Base-by-base conservation (phyloP, 2,113 vertebrate species). In the Herpetotheres cachinnans region DNA sequence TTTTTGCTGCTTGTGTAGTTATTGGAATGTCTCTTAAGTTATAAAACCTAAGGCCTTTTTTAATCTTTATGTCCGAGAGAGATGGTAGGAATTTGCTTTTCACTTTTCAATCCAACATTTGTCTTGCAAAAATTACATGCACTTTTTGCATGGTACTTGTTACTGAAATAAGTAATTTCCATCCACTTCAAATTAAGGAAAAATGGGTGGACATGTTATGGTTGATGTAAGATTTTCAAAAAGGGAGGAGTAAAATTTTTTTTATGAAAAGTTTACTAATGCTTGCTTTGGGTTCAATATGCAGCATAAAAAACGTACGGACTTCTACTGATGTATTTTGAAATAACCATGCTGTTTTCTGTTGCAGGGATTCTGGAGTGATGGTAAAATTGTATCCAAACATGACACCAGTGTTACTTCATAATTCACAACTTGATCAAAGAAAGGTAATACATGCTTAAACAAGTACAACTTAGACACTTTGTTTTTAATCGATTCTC, bases 321-420 rank as follows among this genome's bases (percentile, higher is more conserved):
- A 20, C 6, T 63, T 74, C 14, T 38, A 0, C 40, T 44, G 7
- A 2, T 59, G 34, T 16, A 8, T 76, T 73, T 21, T 67, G 22
- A 89, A 94, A 70, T 94, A 97, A 96, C 22, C 13, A 9, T 38
- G 10, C 79, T 83, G 66, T 94, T 72, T 71, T 73, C 24, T 93
- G 36, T 74, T 94, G 9, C 97, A 99, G 99, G 94, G 99, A 99
- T 87, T 98, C 98, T 92, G 99, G 99, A 63, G 99, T 99, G 49
- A 99, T 99, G 99, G 98, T 99, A 77, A 99, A 99, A 97, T 97
- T 99, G 34, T 99, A 99, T 91, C 98, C 99, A 86, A 99, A 99
- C 96, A 99, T 99, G 99, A 99, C 98, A 90, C 97, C 99, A 9
- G 99, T 99, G 44, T 96, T 99, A 44, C 98, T 99, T 86, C 99